phyloP scores from a whole-genome alignment of 2,888 invertebrate genomes.

The Dryomyza anilis region DNA sequence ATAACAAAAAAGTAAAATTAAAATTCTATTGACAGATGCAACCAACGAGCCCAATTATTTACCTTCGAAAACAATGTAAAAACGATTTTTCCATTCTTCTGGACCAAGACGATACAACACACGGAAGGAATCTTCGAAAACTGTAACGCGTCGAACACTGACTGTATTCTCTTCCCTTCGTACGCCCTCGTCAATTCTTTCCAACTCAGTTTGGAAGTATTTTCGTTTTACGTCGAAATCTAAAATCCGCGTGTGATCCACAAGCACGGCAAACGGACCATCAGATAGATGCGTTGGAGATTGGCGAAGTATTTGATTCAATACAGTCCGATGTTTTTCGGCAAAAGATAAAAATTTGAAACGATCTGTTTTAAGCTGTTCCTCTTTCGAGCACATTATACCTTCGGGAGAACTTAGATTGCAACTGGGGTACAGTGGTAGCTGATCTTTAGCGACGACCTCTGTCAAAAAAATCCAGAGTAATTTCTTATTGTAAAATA shows the following conservation, averaged over 20 bases:
- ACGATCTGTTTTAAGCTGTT: constrained; percentile 65
- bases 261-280: constrained; percentile 85
- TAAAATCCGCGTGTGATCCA: constrained; percentile 83
- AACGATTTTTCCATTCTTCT: constrained; percentile 90
- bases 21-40: too few relatives aligned
- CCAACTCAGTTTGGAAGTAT: constrained; percentile 86
- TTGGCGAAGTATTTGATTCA: constrained; percentile 87
- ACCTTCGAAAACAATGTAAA: constrained; percentile 93
- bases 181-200: constrained; percentile 79
- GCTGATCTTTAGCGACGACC: too few relatives aligned
- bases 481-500: too few relatives aligned
- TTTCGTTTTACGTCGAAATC: constrained; percentile 90
- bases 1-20: too few relatives aligned
- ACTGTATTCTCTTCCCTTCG: constrained; percentile 84
- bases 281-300: constrained; percentile 78
- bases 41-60: too few relatives aligned
- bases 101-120: constrained; percentile 81
- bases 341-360: constrained; percentile 75
- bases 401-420: too few relatives aligned
- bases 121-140: constrained; percentile 88
- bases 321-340: constrained; percentile 84
- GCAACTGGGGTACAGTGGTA: too few relatives aligned
- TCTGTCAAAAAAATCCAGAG: too few relatives aligned
- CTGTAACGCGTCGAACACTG: constrained; percentile 80
- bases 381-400: constrained; percentile 34